phyloP scores from a whole-genome alignment of 2,797 vertebrate genomes.

The Lateolabrax maculatus region DNA sequence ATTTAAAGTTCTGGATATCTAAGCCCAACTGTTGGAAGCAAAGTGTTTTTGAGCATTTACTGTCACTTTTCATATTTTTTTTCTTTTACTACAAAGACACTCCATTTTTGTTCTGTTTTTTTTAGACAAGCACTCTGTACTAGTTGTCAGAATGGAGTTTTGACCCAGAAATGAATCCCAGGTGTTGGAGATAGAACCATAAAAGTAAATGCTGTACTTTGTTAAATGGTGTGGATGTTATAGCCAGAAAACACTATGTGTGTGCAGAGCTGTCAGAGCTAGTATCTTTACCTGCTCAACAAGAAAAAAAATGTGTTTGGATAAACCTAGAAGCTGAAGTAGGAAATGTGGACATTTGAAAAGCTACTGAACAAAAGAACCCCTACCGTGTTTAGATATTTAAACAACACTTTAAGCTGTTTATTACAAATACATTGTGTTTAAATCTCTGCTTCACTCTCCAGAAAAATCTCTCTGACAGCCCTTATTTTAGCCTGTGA shows the following conservation, averaged over 20 bases:
- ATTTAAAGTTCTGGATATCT: constrained; percentile 1
- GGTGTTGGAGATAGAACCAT: constrained; percentile 36
- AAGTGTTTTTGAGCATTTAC: constrained; percentile 1
- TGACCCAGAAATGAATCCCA: constrained; percentile 41
- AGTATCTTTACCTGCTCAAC: background rate
- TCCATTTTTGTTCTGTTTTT: background rate
- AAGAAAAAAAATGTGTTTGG: background rate
- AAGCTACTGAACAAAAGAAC: background rate
- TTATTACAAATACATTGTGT: background rate
- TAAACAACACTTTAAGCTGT: background rate
- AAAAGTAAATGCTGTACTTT: constrained; percentile 45
- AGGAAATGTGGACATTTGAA: background rate
- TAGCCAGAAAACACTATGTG: background rate
- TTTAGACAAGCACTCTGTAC: constrained; percentile 1
- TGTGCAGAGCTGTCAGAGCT: constrained; percentile 21
- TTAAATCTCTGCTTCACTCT: background rate
- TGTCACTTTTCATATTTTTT: background rate
- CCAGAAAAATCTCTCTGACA: background rate
- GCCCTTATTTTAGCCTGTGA: background rate
- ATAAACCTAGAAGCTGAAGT: background rate
- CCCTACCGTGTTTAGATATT: background rate
- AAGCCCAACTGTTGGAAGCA: background rate
- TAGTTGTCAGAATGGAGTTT: constrained; percentile 25
- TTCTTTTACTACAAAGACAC: constrained; percentile 4
- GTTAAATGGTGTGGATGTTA: constrained; percentile 30